A percentile compares a stretch with the other conserved stretches of the same genome.
Conservation (phyloP, 2,797 vertebrate genomes). For the Harpagifer antarcticus region DNA sequence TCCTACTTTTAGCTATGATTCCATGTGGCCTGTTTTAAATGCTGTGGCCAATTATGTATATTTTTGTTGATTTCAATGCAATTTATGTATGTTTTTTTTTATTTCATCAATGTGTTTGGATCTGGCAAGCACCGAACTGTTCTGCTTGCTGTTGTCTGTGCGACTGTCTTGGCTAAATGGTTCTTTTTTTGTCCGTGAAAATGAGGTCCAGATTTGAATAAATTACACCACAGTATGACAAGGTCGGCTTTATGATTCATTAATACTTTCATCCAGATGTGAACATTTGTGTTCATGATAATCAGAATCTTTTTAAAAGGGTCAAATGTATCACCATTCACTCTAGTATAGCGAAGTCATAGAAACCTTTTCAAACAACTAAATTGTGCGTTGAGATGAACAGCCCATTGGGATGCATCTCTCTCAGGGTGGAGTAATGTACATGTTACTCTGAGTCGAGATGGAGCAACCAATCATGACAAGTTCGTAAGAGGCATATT, state of each 20-base stretch:
- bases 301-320: not conserved
- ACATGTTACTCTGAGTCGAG: not conserved
- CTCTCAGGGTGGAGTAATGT: not conserved
- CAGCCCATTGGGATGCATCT: not conserved
- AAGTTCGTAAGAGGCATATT: not conserved
- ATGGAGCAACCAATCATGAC: not conserved
- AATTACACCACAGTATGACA: slow-evolving; percentile 58
- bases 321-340: not conserved
- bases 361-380: not conserved
- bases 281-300: not conserved
- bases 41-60: slow-evolving; percentile 66
- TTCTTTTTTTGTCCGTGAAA: slow-evolving; percentile 61
- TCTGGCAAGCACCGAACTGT: slow-evolving; percentile 40
- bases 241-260: slow-evolving; percentile 16
- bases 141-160: slow-evolving; percentile 60
- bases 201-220: slow-evolving; percentile 78
- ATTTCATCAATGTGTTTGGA: slow-evolving; percentile 22
- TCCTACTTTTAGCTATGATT: slow-evolving; percentile 27
- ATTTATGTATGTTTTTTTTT: slow-evolving; percentile 21
- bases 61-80: slow-evolving; percentile 28
- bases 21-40: slow-evolving; percentile 39
- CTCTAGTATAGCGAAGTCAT: not conserved
- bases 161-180: slow-evolving; percentile 39
- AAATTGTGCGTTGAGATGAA: not conserved
- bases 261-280: not conserved